Conservation (phyloP, 2,888 invertebrate genomes). For the Malthinus flaveolus region DNA sequence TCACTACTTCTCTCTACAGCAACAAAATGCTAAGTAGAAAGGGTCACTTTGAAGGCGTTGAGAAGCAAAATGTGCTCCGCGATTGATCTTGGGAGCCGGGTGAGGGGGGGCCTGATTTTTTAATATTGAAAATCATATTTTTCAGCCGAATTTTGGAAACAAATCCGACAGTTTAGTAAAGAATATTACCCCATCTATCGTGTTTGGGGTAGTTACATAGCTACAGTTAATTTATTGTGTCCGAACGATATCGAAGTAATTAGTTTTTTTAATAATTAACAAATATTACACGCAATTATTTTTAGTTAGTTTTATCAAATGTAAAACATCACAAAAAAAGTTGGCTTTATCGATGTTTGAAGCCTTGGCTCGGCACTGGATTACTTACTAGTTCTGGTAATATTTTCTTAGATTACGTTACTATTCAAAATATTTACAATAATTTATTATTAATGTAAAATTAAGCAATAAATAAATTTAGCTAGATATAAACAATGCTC, state of each 20-base stretch:
- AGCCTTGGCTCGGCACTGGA: conserved; percentile 50
- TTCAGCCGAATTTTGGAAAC: conserved; percentile 26
- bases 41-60: too few relatives aligned
- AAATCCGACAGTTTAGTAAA: conserved; percentile 12
- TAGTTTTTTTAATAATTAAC: background rate
- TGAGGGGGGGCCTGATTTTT: background rate
- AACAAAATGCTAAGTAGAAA: too few relatives aligned
- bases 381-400: conserved; percentile 51
- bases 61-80: too few relatives aligned
- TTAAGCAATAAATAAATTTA: background rate
- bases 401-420: background rate
- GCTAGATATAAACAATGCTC: background rate
- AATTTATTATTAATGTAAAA: background rate
- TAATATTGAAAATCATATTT: background rate
- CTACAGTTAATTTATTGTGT: conserved; percentile 50
- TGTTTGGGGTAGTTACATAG: conserved; percentile 44
- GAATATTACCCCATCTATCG: conserved; percentile 21
- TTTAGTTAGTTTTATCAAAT: conserved; percentile 45
- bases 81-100: background rate
- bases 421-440: background rate
- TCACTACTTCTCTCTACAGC: too few relatives aligned
- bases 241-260: conserved; percentile 57
- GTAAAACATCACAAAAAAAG: conserved; percentile 46
- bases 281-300: background rate
- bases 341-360: conserved; percentile 41